Base-by-base conservation (phyloP, 2,888 invertebrate genomes). In the Diadegma fenestrale region DNA sequence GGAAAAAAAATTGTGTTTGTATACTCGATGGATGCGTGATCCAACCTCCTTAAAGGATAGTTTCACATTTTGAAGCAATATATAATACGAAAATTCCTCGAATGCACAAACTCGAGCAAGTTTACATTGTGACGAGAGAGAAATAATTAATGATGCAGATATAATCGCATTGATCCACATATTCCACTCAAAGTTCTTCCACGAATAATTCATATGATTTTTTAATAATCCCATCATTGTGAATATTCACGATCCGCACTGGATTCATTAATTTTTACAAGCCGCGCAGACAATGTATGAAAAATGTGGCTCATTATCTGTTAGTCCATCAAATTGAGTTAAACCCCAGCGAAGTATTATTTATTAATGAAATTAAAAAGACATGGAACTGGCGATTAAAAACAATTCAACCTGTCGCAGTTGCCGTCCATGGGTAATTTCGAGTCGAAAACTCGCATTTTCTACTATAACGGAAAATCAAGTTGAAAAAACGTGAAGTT, bases 101-200 rank as follows among this genome's bases (percentile, higher is more conserved):
- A 14, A 58, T 58, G 58, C 14, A 58, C 26, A 14, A 5, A 58
- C 58, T 26, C 26, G 22, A 58, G 4, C 26, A 26, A 8, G 26
- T 58, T 26, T 5, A 26, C 58, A 5, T 58, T 6, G 58, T 14
- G 26, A 58, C 6, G n/a, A 1, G 12, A 58, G 26, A 14, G 4
- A 14, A 58, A 58, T 58, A 58, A 58, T 26, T 6, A 14, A 26
- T 26, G 14, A 58, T 14, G 12, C 26, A 58, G 58, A 26, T 58
- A 58, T 14, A 58, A 58, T 58, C 58, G 14, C 26, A 26, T 58
- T 58, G 26, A 58, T 58, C 58, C 26, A 58, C 58, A 26, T n/a
- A n/a, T 54, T 54, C 10, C 54, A 10, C 12, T 54, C 22, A 22
- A 12, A 22, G 22, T 22, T 12, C 12, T 54, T 54, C 58, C 26